Base-by-base conservation (phyloP, 2,113 vertebrate species). In the Aspidoscelis tigris region DNA sequence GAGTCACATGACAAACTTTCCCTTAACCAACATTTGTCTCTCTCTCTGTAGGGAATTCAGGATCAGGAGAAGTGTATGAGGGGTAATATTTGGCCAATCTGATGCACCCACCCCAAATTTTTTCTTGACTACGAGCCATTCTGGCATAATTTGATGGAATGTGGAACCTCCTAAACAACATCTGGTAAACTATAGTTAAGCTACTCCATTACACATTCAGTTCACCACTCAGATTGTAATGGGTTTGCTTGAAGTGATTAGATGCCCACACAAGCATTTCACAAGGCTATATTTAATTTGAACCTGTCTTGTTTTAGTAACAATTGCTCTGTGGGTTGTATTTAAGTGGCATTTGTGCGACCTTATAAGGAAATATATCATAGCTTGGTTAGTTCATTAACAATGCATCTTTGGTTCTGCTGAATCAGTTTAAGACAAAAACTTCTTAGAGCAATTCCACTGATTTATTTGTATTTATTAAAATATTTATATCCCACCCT, bases 371-470 rank as follows among this genome's bases (percentile, higher is more conserved):
- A 74, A 74, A 74, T 41, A 74, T 76, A 66, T 16, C n/a, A 66
- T 53, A 76, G 10, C 11, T 50, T 43, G 47, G 4, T 39, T 50
- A 73, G 73, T n/a, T 21, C 33, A 79, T 33, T n/a, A 79, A 16
- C 50, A 43, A 65, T 73, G 58, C 21, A 73, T n/a, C n/a, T 84
- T 73, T 69, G 79, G 69, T 73, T 73, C 69, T 50, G n/a, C 69
- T 70, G 43, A 84, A 71, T 58, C 61, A 65, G 69, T 33, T 39
- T 47, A 55, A 84, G 39, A 6, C 53, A 55, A 78, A 47, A 55
- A 11, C 14, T 58, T 58, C 55, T 58, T 58, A 58, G 14, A 58
- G 55, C 10, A 58, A 58, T 14, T 58, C 55, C 55, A 58, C 14
- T 58, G 3, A 58, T 58, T 58, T 12, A 58, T 58, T 58, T 33